Percentiles rank a stretch among this genome's conserved stretches.
Evolutionary conservation across 2,888 invertebrate genomes (phyloP).

Genomic region (Keiferia lycopersicella): DNA sequence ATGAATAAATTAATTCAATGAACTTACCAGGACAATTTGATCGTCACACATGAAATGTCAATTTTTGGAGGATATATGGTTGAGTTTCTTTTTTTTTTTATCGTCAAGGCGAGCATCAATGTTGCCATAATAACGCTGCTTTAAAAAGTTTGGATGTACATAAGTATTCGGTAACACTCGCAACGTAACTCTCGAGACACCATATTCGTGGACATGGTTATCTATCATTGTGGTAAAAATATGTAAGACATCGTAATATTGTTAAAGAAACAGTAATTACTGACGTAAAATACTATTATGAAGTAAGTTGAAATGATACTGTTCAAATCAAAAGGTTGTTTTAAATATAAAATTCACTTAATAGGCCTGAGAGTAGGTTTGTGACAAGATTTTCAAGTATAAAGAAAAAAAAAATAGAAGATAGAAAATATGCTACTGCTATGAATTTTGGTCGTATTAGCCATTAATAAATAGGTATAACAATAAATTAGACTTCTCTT

Average conservation of each 20-base stretch:
- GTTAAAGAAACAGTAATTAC: not conserved
- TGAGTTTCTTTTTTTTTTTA: not conserved
- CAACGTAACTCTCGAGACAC: not conserved
- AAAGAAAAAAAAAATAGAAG: not conserved
- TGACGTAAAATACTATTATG: not conserved
- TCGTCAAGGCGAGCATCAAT: not conserved
- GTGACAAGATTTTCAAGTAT: not conserved
- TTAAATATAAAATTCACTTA: not conserved
- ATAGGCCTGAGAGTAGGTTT: not conserved
- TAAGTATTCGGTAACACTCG: not conserved
- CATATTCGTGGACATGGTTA: not conserved
- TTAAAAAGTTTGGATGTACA: not conserved
- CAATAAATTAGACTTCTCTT: not conserved
- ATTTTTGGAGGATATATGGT: not conserved
- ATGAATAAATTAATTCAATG: no score
- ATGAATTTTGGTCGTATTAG: not conserved
- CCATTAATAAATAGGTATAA: not conserved
- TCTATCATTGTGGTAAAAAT: not conserved
- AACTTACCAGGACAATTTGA: conserved; percentile 4
- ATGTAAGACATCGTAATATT: not conserved
- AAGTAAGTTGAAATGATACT: not conserved
- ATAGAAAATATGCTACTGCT: not conserved
- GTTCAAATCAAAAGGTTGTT: not conserved
- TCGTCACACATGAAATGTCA: not conserved
- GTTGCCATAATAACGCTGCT: not conserved